Evolutionary conservation across 1,140 invertebrate genomes (phyloP).

Genomic region (Hyles euphorbiae): DNA sequence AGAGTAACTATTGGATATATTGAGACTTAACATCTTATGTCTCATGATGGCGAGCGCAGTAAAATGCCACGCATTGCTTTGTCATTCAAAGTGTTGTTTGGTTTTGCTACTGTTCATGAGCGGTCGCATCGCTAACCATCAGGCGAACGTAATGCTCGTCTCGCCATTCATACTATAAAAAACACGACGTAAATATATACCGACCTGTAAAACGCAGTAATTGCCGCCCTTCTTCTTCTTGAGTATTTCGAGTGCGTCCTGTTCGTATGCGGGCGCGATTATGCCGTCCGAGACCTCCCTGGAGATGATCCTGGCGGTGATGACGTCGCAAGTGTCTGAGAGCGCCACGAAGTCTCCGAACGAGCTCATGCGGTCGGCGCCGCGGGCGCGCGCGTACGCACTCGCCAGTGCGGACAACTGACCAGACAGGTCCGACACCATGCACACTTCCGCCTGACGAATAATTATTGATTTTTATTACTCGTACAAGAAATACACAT

Average conservation of each 20-base stretch:
- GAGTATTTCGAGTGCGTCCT: constrained; percentile 90
- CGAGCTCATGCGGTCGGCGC: constrained; percentile 98
- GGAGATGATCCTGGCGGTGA: constrained; percentile 87
- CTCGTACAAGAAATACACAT: too few species aligned
- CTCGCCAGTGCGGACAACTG: constrained; percentile 90
- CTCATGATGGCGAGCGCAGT: too few species aligned
- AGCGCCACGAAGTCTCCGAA: constrained; percentile 98
- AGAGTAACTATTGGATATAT: too few species aligned
- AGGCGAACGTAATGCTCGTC: too few species aligned
- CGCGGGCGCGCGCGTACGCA: constrained; percentile 96
- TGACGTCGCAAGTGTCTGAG: constrained; percentile 92
- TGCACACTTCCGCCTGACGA: constrained; percentile 89
- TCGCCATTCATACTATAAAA: too few species aligned
- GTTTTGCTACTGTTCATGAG: too few species aligned
- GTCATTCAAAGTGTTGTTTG: too few species aligned
- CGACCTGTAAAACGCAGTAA: constrained; percentile 91
- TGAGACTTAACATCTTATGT: too few species aligned
- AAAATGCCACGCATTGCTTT: too few species aligned
- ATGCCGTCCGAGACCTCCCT: constrained; percentile 97
- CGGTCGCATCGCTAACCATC: too few species aligned
- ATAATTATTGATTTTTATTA: too few species aligned
- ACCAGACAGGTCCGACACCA: constrained; percentile 91
- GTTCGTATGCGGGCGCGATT: constrained; percentile 93
- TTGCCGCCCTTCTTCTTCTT: constrained; percentile 96
- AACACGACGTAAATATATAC: constrained; percentile 1